Conservation (phyloP, 2,888 invertebrate genomes). For the Lasioglossum vierecki region DNA sequence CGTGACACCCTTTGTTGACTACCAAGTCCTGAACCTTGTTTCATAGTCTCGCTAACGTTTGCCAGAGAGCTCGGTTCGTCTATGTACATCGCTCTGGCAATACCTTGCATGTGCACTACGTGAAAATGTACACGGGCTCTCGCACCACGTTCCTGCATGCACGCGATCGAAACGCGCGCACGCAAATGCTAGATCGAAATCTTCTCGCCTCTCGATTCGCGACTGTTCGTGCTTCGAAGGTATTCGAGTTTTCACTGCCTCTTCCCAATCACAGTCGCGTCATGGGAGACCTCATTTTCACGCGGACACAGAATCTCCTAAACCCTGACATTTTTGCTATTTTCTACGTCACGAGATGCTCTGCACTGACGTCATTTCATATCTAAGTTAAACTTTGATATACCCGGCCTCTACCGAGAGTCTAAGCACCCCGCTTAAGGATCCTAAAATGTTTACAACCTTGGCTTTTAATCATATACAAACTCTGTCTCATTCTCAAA, state of each 20-base stretch:
- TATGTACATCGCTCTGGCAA: neutral
- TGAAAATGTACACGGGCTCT: neutral
- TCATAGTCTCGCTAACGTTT: neutral
- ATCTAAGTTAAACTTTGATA: neutral
- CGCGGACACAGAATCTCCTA: constrained; percentile 21
- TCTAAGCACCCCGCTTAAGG: neutral
- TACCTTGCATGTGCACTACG: neutral
- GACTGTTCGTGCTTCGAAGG: constrained; percentile 28
- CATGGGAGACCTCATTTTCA: constrained; percentile 34
- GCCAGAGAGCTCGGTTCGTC: neutral
- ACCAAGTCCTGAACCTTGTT: neutral
- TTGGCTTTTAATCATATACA: neutral
- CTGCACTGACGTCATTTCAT: neutral
- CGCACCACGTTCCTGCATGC: neutral
- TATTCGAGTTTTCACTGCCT: constrained; percentile 53
- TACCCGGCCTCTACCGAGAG: neutral
- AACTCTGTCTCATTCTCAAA: neutral
- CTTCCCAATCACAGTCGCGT: constrained; percentile 30
- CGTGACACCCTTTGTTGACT: constrained; percentile 4
- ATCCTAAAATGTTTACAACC: neutral
- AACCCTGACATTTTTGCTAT: constrained; percentile 4
- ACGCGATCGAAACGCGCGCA: constrained; percentile 3
- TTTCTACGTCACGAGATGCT: constrained; percentile 1
- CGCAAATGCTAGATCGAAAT: constrained; percentile 38
- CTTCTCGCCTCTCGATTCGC: constrained; percentile 12